Evolutionary conservation across 2,888 invertebrate species (phyloP).

Genomic region (Carterocephalus palaemon): DNA sequence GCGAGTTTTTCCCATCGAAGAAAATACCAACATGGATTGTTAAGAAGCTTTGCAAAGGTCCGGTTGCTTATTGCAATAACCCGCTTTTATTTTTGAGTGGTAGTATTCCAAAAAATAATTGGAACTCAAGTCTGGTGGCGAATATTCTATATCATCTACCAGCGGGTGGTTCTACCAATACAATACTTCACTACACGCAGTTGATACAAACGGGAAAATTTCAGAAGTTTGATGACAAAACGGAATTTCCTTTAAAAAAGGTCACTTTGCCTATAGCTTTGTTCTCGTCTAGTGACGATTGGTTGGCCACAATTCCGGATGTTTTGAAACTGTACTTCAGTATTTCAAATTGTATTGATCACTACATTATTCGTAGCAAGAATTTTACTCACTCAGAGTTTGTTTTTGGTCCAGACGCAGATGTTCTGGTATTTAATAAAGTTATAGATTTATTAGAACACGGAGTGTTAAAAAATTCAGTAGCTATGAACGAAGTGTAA

Average conservation of each 20-base stretch:
- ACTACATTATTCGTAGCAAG: constrained; percentile 45
- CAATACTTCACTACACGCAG: constrained; percentile 57
- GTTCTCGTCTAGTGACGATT: constrained; percentile 54
- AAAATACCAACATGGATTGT: constrained; percentile 48
- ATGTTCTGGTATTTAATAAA: constrained; percentile 45
- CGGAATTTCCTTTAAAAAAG: constrained; percentile 41
- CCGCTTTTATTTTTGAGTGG: constrained; percentile 57
- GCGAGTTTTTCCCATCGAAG: constrained; percentile 50
- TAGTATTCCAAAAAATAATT: constrained; percentile 33
- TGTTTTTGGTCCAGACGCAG: constrained; percentile 48
- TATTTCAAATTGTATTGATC: constrained; percentile 51
- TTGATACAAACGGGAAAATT: constrained; percentile 49
- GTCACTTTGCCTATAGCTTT: constrained; percentile 51
- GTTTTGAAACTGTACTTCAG: constrained; percentile 48
- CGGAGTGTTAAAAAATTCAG: constrained; percentile 31
- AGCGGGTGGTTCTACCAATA: constrained; percentile 57
- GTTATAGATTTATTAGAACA: constrained; percentile 45
- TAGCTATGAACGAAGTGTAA: constrained; percentile 29
- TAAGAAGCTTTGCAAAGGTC: constrained; percentile 46
- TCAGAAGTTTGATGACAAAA: constrained; percentile 42
- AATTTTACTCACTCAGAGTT: constrained; percentile 57
- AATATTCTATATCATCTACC: constrained; percentile 52
- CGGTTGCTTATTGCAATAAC: constrained; percentile 49
- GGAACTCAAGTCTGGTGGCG: constrained; percentile 44
- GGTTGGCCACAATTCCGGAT: constrained; percentile 48